These are phyloP conservation scores for Dascillus cervinus DNA, from an alignment of 2,888 invertebrate genomes.

Conservation along the genomic window DNA sequence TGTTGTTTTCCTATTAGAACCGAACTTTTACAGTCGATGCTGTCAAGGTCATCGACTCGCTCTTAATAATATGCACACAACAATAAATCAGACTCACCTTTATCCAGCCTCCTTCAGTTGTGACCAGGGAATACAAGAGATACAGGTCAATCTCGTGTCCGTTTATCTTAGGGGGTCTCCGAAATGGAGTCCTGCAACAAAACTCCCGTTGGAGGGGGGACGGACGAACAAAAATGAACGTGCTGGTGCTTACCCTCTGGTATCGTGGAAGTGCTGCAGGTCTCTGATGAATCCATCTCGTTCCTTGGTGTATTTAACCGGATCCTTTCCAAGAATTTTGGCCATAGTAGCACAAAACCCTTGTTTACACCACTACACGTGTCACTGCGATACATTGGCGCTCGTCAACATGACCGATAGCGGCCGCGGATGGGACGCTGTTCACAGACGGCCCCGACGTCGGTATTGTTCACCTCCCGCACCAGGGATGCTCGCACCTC, in stretches of 20 bases:
- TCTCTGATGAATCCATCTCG: conserved; percentile 76
- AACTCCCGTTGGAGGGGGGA: conserved; percentile 9
- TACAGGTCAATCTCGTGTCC: conserved; percentile 89
- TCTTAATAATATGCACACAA: too few relatives aligned
- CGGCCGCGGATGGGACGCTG: conserved; percentile 33
- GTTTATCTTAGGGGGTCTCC: conserved; percentile 66
- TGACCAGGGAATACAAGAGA: conserved; percentile 84
- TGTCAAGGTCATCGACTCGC: conserved; percentile 18
- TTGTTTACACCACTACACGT: conserved; percentile 38
- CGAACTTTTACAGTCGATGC: too few relatives aligned
- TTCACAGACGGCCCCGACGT: conserved; percentile 32
- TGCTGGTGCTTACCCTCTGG: conserved; percentile 70
- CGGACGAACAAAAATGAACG: conserved; percentile 3
- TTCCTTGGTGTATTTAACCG: conserved; percentile 69
- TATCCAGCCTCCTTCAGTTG: conserved; percentile 86
- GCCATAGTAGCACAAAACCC: conserved; percentile 47
- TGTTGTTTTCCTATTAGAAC: too few relatives aligned
- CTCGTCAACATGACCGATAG: conserved; percentile 38
- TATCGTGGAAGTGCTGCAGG: conserved; percentile 83
- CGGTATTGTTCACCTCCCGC: conserved; percentile 41
- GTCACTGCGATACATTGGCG: conserved; percentile 36
- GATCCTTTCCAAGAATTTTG: conserved; percentile 58
- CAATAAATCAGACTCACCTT: conserved; percentile 59
- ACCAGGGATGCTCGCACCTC: conserved; percentile 40
- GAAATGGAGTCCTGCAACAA: conserved; percentile 52